These are phyloP conservation scores for Dolichomitus sp. DNA, from an alignment of 2,888 invertebrate species.

Conservation along the genomic window DNA sequence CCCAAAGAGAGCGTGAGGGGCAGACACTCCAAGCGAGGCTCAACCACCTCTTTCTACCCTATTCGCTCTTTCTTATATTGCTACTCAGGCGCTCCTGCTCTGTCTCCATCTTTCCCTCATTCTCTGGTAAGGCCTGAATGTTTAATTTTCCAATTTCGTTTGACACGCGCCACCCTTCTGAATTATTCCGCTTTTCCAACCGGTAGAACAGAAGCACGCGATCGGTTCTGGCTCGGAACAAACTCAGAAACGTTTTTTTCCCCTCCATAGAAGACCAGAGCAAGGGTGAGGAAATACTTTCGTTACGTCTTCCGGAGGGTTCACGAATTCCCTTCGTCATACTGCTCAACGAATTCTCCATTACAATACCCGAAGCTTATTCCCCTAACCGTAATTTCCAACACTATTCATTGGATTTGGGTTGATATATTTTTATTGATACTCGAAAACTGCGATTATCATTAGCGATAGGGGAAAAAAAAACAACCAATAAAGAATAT, in stretches of 20 bases:
- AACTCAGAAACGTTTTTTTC: constrained; percentile 2
- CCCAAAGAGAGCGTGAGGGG: constrained; percentile 16
- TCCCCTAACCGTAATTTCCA: background rate
- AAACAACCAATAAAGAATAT: background rate
- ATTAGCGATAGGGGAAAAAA: background rate
- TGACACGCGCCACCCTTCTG: constrained; percentile 56
- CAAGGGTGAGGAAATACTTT: constrained; percentile 4
- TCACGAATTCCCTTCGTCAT: constrained; percentile 8
- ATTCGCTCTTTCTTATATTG: constrained; percentile 16
- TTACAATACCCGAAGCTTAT: background rate
- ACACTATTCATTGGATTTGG: background rate
- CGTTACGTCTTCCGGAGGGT: background rate
- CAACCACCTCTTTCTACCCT: background rate
- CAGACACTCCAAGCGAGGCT: background rate
- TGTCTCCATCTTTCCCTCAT: constrained; percentile 23
- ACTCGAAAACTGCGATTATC: background rate
- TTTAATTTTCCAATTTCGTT: constrained; percentile 67
- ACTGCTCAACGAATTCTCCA: constrained; percentile 5
- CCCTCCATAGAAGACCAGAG: background rate
- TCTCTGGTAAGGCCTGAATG: constrained; percentile 52
- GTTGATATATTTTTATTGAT: constrained; percentile 3
- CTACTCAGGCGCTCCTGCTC: constrained; percentile 6
- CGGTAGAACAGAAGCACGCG: constrained; percentile 9
- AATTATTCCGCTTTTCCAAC: constrained; percentile 56
- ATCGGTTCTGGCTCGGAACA: constrained; percentile 40